Evolutionary conservation across 2,888 invertebrate species (phyloP).

Genomic region (Noctua janthina): DNA sequence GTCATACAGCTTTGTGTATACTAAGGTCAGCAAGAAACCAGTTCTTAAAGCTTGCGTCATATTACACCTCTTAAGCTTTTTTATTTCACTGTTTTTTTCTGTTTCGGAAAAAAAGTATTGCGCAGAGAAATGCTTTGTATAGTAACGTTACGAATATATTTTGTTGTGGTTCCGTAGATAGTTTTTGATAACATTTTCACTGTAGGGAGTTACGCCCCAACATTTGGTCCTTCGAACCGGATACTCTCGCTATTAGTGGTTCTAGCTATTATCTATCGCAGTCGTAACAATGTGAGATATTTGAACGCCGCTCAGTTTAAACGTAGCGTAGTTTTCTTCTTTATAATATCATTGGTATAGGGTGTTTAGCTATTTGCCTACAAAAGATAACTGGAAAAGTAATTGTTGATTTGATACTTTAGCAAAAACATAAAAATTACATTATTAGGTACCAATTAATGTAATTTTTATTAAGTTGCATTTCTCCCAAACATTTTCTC

Average conservation of each 20-base stretch:
- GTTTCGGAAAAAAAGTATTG: constrained; percentile 65
- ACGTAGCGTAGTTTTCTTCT: no score
- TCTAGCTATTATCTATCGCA: no score
- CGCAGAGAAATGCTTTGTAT: constrained; percentile 75
- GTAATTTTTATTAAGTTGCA: no score
- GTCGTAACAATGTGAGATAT: no score
- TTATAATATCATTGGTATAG: no score
- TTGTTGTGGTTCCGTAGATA: constrained; percentile 53
- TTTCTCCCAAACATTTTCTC: no score
- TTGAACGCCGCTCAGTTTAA: no score
- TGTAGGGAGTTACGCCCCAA: no score
- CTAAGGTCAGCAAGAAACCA: constrained; percentile 63
- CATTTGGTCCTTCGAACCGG: no score
- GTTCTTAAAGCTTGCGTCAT: constrained; percentile 77
- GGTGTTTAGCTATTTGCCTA: not conserved
- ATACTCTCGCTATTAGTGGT: no score
- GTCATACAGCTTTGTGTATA: constrained; percentile 20
- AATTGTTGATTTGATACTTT: not conserved
- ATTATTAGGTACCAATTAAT: no score
- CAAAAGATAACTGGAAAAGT: not conserved
- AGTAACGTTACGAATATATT: constrained; percentile 50
- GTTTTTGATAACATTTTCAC: not conserved
- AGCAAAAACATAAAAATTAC: not conserved
- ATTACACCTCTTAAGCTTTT: constrained; percentile 70
- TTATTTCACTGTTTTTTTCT: constrained; percentile 64